A percentile compares a stretch with the other conserved stretches of the same genome.
These are phyloP conservation scores for Climacteris rufus DNA, from an alignment of 2,113 vertebrate species.

Conservation along the genomic window DNA sequence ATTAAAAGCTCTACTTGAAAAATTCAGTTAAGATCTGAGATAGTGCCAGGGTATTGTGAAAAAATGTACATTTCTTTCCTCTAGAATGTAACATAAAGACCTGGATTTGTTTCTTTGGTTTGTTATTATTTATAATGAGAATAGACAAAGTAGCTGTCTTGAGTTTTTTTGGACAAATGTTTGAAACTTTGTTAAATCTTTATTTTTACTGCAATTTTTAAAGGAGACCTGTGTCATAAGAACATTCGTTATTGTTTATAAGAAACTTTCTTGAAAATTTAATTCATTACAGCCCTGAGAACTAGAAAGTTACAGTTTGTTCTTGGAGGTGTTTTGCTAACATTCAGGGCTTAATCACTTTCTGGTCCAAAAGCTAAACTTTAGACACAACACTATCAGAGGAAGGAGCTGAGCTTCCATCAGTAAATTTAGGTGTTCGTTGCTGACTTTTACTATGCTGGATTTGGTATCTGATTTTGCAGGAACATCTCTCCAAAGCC, in stretches of 20 bases:
- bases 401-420: background rate
- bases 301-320: background rate
- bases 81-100: background rate
- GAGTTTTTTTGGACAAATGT: background rate
- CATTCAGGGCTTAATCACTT: background rate
- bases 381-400: accelerated
- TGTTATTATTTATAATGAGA: background rate
- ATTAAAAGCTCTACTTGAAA: background rate
- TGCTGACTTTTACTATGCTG: background rate
- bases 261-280: background rate
- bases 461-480: background rate
- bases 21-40: background rate
- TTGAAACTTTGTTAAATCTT: background rate
- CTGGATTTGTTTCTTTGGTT: background rate
- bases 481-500: background rate
- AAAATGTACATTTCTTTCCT: background rate
- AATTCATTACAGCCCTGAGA: background rate
- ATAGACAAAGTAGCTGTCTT: background rate
- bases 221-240: background rate
- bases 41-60: background rate
- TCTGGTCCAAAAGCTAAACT: background rate
- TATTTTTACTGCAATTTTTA: background rate
- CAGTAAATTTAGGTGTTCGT: background rate
- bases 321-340: background rate
- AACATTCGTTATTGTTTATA: background rate